Evolutionary conservation across 1,140 invertebrate genomes (phyloP).

Genomic region (Diachasmimorpha longicaudata): DNA sequence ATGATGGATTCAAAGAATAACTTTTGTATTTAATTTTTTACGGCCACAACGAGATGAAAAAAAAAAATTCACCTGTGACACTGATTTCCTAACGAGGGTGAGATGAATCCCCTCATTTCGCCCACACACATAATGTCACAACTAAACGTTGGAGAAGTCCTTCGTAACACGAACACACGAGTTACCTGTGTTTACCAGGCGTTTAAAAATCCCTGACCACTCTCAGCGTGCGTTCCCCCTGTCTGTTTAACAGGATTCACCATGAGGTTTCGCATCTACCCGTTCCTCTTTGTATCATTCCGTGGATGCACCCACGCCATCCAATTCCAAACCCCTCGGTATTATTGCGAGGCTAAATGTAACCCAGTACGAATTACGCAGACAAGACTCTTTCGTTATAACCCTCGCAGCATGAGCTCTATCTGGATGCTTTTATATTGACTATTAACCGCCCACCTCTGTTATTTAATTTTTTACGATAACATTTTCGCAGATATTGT

Average conservation of each 20-base stretch:
- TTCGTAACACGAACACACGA: neutral
- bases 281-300: neutral
- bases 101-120: neutral
- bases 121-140: neutral
- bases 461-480: conserved; percentile 15
- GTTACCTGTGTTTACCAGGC: neutral
- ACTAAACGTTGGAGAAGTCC: neutral
- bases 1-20: too few relatives aligned
- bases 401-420: conserved; percentile 20
- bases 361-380: conserved; percentile 18
- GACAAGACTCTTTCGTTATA: neutral
- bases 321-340: neutral
- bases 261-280: neutral
- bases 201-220: conserved; percentile 1
- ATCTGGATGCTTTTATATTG: neutral
- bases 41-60: neutral
- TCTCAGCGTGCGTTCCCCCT: neutral
- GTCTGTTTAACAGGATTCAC: neutral
- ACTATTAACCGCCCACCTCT: conserved; percentile 13
- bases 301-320: neutral
- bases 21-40: too few relatives aligned
- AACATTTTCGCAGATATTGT: neutral
- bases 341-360: neutral
- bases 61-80: neutral
- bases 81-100: neutral